A percentile compares a stretch with the other conserved stretches of the same genome.
Conservation (phyloP, 2,797 vertebrate species). For the Echiichthys vipera region DNA sequence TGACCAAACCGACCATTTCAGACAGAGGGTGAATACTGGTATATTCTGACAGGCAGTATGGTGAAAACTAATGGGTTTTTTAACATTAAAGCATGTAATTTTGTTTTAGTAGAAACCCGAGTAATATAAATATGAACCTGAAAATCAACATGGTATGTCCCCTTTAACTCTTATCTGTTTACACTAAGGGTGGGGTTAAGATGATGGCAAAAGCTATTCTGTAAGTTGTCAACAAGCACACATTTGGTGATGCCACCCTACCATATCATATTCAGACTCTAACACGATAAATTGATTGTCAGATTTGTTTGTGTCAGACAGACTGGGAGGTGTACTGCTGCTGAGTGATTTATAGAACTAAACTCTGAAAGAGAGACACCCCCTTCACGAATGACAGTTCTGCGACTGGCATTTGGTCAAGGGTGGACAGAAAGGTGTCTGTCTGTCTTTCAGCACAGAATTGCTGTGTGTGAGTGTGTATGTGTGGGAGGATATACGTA, state of each 20-base stretch:
- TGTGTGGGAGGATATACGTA: not conserved
- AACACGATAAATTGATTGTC: slow-evolving; percentile 69
- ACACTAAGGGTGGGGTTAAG: not conserved
- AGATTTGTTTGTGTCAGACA: slow-evolving; percentile 61
- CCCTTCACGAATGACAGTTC: slow-evolving; percentile 54
- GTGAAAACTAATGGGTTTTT: too few relatives aligned
- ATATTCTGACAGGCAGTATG: too few relatives aligned
- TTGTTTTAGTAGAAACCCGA: too few relatives aligned
- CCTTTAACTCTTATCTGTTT: not conserved
- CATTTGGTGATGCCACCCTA: slow-evolving; percentile 18
- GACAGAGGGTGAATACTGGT: too few relatives aligned
- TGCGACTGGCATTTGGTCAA: slow-evolving; percentile 56
- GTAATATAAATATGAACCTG: too few relatives aligned
- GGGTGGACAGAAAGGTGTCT: slow-evolving; percentile 38
- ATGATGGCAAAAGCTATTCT: slow-evolving; percentile 11
- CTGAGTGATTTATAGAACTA: slow-evolving; percentile 66
- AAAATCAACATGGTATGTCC: too few relatives aligned
- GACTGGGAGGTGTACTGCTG: slow-evolving; percentile 35
- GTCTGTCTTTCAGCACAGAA: slow-evolving; percentile 12
- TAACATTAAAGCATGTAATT: too few relatives aligned
- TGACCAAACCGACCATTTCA: too few relatives aligned
- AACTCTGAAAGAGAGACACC: slow-evolving; percentile 53
- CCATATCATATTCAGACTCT: slow-evolving; percentile 14
- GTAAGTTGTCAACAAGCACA: slow-evolving; percentile 32
- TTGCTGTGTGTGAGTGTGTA: slow-evolving; percentile 16